Base-by-base conservation (phyloP, 2,888 invertebrate genomes). In the Dyspetes luteomarginatus region DNA sequence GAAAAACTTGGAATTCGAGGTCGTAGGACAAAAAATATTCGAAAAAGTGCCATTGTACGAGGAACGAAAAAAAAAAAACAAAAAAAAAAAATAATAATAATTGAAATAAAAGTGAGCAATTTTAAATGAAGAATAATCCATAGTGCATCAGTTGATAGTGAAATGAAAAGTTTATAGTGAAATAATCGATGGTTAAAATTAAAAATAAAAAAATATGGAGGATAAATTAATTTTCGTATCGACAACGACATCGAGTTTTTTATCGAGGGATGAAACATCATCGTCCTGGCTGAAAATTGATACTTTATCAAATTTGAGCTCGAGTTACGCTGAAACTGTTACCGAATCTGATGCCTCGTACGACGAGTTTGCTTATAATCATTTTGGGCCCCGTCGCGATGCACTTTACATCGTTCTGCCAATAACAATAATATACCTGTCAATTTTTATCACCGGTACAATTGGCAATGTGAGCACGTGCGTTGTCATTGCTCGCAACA, bases 401-500 rank as follows among this genome's bases (percentile, higher is more conserved):
- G 87, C 93, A 0, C 86, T 93, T 0, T 91, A 90, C 84, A 88
- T 93, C 17, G 92, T 93, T 1, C 84, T 93, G 12, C 93, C 93
- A 0, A 93, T 94, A 85, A 94, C 93, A 7, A 86, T 93, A 17
- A 90, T 94, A 15, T 95, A 95, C 89, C 88, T 92, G 4, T 82
- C 93, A 36, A 94, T 95, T 74, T 93, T 95, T 82, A 85, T 95
- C 3, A 93, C 93, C 0, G 95, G 95, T 0, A 91, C 94, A 0
- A 86, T 95, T 9, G 95, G 95, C 1, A 95, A 95, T 88, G 90
- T 94, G 26, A 93, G 93, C 90, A 95, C 95, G 68, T 95, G 95
- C 87, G 91, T 95, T 26, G 95, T 95, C 12, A 95, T 95, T 64
- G 92, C 93, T 78, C 93, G 93, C 86, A 95, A 95, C 91, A 93